Evolutionary conservation across 2,113 vertebrate species (phyloP).

Genomic region (Ctenodactylus gundi): DNA sequence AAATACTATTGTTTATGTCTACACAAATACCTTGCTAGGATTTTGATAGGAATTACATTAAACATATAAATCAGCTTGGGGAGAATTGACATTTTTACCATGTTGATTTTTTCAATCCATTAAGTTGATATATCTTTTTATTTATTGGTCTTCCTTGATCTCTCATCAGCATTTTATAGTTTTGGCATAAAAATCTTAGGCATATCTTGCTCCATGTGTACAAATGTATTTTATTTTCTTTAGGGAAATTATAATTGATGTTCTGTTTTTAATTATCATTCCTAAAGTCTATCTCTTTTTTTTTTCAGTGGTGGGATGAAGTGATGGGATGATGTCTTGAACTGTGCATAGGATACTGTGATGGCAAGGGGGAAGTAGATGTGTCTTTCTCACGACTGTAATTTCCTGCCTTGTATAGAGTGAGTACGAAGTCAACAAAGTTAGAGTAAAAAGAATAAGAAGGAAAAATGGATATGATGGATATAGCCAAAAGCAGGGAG

Average conservation of each 20-base stretch:
- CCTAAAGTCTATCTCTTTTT: background rate
- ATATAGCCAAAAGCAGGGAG: background rate
- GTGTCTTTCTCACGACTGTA: background rate
- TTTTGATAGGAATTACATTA: background rate
- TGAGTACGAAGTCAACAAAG: background rate
- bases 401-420: background rate
- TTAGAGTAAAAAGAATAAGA: background rate
- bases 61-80: background rate
- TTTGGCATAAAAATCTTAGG: background rate
- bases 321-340: background rate
- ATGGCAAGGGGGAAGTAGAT: rapidly evolving
- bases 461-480: background rate
- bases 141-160: background rate
- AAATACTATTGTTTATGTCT: background rate
- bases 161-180: background rate
- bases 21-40: background rate
- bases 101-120: background rate
- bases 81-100: background rate
- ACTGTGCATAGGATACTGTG: background rate
- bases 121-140: background rate
- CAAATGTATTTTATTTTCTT: background rate
- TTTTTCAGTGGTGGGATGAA: too few relatives aligned
- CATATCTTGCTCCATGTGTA: background rate
- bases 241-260: background rate
- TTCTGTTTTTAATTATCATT: conserved; percentile 32